Evolutionary conservation across 2,113 vertebrate species (phyloP).

Genomic region (Melanocharis versteri): DNA sequence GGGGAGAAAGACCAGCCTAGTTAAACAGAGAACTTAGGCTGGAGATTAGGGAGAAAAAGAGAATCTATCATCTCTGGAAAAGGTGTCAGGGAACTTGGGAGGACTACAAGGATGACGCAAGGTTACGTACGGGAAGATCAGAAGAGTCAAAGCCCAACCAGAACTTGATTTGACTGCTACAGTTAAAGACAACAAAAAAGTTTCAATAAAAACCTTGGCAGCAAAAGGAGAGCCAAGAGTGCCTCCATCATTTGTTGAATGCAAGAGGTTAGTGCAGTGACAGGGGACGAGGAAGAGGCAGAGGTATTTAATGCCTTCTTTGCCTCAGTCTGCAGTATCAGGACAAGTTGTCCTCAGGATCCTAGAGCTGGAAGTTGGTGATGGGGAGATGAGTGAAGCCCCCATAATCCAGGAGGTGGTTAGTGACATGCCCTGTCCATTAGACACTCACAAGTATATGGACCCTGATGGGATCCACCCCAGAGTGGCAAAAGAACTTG

Average conservation of each 20-base stretch:
- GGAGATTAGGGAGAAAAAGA: not conserved
- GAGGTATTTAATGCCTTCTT: not conserved
- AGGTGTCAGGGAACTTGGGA: not conserved
- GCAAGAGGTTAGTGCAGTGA: not conserved
- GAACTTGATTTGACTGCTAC: not conserved
- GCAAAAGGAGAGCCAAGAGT: not conserved
- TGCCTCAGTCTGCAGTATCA: not conserved
- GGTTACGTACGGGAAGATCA: not conserved
- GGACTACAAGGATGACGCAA: not conserved
- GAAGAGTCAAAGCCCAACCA: not conserved
- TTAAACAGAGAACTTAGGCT: not conserved
- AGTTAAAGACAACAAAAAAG: not conserved
- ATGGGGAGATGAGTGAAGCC: not conserved
- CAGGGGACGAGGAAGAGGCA: not conserved
- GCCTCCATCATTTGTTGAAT: not conserved
- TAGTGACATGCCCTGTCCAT: not conserved
- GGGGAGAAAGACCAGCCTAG: not conserved
- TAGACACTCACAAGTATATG: not conserved
- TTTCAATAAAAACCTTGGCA: not conserved
- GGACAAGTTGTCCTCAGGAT: not conserved
- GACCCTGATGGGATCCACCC: not conserved
- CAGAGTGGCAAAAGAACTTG: not conserved
- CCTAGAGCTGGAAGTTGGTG: not conserved
- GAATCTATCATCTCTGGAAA: not conserved
- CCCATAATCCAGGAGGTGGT: not conserved